phyloP scores from a whole-genome alignment of 1,140 invertebrate species.

The Camponotus vicinus region DNA sequence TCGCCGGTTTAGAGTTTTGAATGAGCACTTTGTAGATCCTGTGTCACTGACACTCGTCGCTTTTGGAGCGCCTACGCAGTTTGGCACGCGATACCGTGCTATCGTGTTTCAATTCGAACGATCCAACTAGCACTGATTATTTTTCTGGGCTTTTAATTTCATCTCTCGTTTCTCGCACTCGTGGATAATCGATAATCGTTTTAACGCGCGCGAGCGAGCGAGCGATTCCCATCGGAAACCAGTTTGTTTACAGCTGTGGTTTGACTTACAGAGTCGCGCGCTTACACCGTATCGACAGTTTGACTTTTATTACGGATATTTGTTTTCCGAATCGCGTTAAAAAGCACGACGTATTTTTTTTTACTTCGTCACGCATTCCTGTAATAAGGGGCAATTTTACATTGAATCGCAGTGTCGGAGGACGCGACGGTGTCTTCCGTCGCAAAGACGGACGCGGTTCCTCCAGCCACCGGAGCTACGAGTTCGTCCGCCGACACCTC shows the following conservation, averaged over 20 bases:
- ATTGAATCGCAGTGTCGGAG: slow-evolving; percentile 53
- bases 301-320: slow-evolving; percentile 53
- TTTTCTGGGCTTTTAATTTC: slow-evolving; percentile 68
- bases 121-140: slow-evolving; percentile 54
- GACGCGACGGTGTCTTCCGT: not conserved
- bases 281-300: not conserved
- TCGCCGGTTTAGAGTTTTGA: slow-evolving; percentile 66
- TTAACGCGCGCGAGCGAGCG: slow-evolving; percentile 20
- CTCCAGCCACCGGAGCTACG: slow-evolving; percentile 28
- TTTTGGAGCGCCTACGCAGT: slow-evolving; percentile 40
- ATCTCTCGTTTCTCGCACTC: slow-evolving; percentile 13
- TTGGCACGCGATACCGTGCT: slow-evolving; percentile 59
- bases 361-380: not conserved
- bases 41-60: slow-evolving; percentile 61
- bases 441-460: not conserved
- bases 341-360: not conserved
- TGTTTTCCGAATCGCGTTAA: not conserved
- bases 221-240: not conserved
- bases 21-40: slow-evolving; percentile 61
- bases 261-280: slow-evolving; percentile 7
- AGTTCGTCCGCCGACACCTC: slow-evolving; percentile 46
- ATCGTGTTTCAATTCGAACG: slow-evolving; percentile 62
- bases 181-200: slow-evolving; percentile 52
- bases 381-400: slow-evolving; percentile 19
- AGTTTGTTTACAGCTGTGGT: slow-evolving; percentile 60